Base-by-base conservation (phyloP, 2,797 vertebrate genomes). In the Pseudochaenichthys georgianus region DNA sequence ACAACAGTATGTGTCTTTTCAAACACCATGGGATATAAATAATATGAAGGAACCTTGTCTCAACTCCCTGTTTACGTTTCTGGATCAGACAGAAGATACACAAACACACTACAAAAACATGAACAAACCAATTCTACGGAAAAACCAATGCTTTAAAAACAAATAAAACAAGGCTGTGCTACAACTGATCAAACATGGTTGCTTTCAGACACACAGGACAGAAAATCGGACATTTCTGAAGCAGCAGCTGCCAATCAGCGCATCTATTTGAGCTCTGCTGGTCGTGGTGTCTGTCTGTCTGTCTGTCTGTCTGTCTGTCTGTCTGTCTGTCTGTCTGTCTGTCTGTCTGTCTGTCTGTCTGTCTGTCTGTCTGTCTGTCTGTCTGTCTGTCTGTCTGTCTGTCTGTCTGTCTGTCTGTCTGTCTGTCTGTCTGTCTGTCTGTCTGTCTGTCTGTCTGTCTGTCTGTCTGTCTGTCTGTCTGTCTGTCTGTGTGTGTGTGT, bases 11-110 rank as follows among this genome's bases (percentile, higher is more conserved):
- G 48, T 54, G 31, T 64, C 66, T 73, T 83, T 67, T 69, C 60
- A 73, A 69, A 69, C 63, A 70, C 31, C 48, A 21, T 5, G 64
- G 64, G 72, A 80, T 42, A 65, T 13, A 60, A n/a, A n/a, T n/a
- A 78, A 80, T 38, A 78, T 63, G 48, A 55, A n/a, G 53, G 17
- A 66, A 54, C 69, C n/a, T 16, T 68, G 67, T 69, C 63, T 84
- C 23, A 73, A 65, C 48, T 88, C 63, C 43, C 41, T 67, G 65
- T 80, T 86, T 76, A 77, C 41, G 73, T 68, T 75, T 67, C 11
- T 23, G 50, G 43, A 54, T 78, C 59, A 75, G 28, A 75, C 19
- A 46, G 50, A 78, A 64, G 63, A 34, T 54, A 60, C 55, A 19
- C 57, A 59, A 31, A 52, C n/a, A 52, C n/a, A 57, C 10, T 55